Evolutionary conservation across 2,113 vertebrate genomes (phyloP).

Genomic region (Odontesthes bonariensis): DNA sequence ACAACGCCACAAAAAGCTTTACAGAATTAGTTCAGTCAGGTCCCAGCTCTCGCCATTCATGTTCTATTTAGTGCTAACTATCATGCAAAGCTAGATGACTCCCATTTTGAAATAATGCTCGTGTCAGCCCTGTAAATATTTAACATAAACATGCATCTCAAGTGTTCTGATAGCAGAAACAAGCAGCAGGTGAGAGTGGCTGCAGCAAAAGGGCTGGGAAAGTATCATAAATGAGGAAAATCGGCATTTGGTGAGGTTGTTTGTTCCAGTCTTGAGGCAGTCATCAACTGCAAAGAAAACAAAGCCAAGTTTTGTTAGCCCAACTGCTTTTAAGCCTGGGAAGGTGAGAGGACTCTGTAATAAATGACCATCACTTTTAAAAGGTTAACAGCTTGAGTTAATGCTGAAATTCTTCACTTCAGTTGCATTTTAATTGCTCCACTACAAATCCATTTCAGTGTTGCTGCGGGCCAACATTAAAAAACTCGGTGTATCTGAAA

Average conservation of each 20-base stretch:
- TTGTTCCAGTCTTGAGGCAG: not conserved
- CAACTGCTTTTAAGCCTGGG: not conserved
- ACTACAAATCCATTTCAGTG: too few relatives aligned
- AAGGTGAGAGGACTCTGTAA: not conserved
- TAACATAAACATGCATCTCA: too few relatives aligned
- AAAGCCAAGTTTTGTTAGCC: not conserved
- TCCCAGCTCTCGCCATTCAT: slow-evolving; percentile 11
- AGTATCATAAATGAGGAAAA: not conserved
- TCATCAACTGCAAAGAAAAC: too few relatives aligned
- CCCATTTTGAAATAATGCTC: slow-evolving; percentile 11
- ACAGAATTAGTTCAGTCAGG: slow-evolving; percentile 3
- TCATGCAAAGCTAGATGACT: slow-evolving; percentile 20
- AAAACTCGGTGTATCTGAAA: not conserved
- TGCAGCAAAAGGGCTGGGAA: not conserved
- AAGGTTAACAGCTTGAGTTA: too few relatives aligned
- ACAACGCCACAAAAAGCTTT: not conserved
- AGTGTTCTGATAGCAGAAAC: too few relatives aligned
- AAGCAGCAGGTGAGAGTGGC: not conserved
- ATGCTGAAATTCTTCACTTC: not conserved
- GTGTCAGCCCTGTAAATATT: not conserved
- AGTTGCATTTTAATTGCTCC: too few relatives aligned
- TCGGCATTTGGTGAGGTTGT: not conserved
- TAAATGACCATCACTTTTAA: not conserved
- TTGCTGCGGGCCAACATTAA: too few relatives aligned
- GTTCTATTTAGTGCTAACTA: not conserved